Evolutionary conservation across 1,140 invertebrate genomes (phyloP), one percentile per base, ranked within the genome.

Genomic region (Zaprionus kolodkinae): DNA sequence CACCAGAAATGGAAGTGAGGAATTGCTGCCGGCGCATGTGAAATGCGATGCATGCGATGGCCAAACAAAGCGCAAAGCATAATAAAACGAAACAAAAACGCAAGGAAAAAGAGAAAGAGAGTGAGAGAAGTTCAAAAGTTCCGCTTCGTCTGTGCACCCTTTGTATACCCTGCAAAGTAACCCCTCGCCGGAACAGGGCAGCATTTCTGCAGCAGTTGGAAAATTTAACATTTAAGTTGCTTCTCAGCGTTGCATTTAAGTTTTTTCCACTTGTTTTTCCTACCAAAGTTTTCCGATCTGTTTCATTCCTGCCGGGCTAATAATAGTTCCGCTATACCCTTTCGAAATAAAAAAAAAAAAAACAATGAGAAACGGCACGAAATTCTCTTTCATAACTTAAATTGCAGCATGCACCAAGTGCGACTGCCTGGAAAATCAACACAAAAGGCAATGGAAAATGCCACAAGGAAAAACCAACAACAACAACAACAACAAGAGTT

Each of bases 301-400:
- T 50, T 50, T 50, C 17, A 25, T 11, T 25, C 52, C 52, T 40
- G 2, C 11, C 15, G 50, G 54, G 27, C 45, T 15, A 55, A 35
- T 12, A 35, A 56, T 38, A 61, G 3, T 45, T 73, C 11, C 7
- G 17, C 5, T 17, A 17, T 69, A 33, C 38, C 55, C 66, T 10
- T 10, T 3, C 9, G 12, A 12, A 11, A 17, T 6, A 9, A n/a
- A n/a, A 38, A 45, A 50, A 35, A n/a, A 33, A 48, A 76, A 71
- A 48, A 55, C 40, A 43, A 61, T 36, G n/a, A n/a, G 15, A 50
- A 54, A 61, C 56, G 33, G 30, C 55, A 56, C 48, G 35, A 55
- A 65, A 45, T 56, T 17, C 60, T 84, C 83, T 87, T 84, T 87
- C 84, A 87, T 88, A 87, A 88, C 84, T 89, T 78, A 76, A 84